Conservation (phyloP, 1,140 invertebrate species). For the Hycleus phaleratus region DNA sequence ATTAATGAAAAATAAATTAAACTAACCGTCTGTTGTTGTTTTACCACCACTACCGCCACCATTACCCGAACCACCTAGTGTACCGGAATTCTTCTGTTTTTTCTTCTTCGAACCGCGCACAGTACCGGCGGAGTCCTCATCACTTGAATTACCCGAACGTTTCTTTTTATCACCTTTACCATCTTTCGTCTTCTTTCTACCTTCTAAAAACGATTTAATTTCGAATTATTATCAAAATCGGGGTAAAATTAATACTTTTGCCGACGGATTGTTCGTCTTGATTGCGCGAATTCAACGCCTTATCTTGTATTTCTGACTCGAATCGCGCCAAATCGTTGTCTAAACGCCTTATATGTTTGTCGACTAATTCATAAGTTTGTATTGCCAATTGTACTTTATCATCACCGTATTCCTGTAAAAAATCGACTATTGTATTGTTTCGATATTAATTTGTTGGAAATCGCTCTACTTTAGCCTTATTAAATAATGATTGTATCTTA, state of each 20-base stretch:
- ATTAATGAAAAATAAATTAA: conserved; percentile 25
- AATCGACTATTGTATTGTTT: too few species aligned
- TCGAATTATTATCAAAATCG: not conserved
- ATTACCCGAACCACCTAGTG: conserved; percentile 9
- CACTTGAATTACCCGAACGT: conserved; percentile 50
- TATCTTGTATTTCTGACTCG: conserved; percentile 94
- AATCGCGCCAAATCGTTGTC: conserved; percentile 94
- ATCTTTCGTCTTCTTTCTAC: conserved; percentile 50
- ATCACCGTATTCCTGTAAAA: conserved; percentile 71
- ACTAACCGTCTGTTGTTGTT: conserved; percentile 36
- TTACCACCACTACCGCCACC: conserved; percentile 28
- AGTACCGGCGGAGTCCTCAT: conserved; percentile 55
- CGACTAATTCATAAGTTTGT: conserved; percentile 97
- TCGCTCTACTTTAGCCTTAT: conserved; percentile 63
- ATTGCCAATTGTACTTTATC: conserved; percentile 96
- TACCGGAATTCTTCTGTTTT: conserved; percentile 47
- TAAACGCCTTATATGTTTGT: conserved; percentile 92
- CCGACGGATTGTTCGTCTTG: conserved; percentile 50
- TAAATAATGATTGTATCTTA: conserved; percentile 79
- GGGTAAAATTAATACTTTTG: conserved; percentile 41
- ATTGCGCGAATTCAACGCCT: conserved; percentile 65
- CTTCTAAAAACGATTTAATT: conserved; percentile 41
- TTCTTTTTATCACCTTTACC: conserved; percentile 54
- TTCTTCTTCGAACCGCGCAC: conserved; percentile 57
- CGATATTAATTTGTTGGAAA: too few species aligned